Base-by-base conservation (phyloP, 2,113 vertebrate species). In the Thalassarche chlororhynchos region DNA sequence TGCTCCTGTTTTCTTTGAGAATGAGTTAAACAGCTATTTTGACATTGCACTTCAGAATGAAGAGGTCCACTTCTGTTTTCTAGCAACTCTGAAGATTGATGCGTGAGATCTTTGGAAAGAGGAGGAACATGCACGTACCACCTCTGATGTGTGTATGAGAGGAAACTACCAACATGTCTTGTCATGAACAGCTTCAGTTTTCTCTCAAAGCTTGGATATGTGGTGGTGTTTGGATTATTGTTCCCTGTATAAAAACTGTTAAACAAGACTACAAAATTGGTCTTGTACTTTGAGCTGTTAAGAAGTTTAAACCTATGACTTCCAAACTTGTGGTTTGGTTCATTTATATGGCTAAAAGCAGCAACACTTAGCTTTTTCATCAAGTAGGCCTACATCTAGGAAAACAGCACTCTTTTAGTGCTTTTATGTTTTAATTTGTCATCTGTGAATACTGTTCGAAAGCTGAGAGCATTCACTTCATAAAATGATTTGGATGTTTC, bases 361-460 rank as follows among this genome's bases (percentile, higher is more conserved):
- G 78, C 57, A 72, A 28, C 42, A 18, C 57, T 89, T 42, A 36
- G 57, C 21, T 92, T 62, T 93, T 85, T 66, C 5, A 6, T 86
- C 47, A 55, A 60, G 47, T 16, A 84, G 51, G 46, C 52, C 69
- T 71, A 10, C 34, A 54, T 66, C 32, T 89, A 29, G 64, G 78
- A 80, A 28, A 78, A 92, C 20, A 82, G 89, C 77, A 93, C 72
- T 91, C 66, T 76, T 62, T 10, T 34, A 75, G 69, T 82, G 61
- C 92, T 94, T 94, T 94, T 81, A 14, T 81, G 44, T 70, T 93
- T 75, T 86, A 70, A 77, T 78, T 90, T 88, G 76, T 90, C 85
- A 85, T 34, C 54, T 91, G 36, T 96, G 91, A 69, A 62, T 93
- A 84, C 51, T 78, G 32, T 64, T 90, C 77, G 84, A 66, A 87